A percentile compares a stretch with the other conserved stretches of the same genome.
Evolutionary conservation across 1,140 invertebrate genomes (phyloP).

Genomic region (Pogonomyrmex barbatus): DNA sequence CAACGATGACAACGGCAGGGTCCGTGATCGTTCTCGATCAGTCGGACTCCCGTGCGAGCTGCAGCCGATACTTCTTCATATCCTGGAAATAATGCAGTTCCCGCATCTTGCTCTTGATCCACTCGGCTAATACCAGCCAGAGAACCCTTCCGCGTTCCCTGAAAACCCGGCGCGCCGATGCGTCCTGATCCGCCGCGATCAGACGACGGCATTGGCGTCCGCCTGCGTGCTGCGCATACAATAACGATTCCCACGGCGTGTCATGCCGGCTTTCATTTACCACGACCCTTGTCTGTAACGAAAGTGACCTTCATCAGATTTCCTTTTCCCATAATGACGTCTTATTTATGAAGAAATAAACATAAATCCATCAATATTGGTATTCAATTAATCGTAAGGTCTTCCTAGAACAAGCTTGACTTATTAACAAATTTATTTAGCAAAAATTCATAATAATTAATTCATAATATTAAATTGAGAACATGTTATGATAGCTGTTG

Average conservation of each 20-base stretch:
- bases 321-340: not conserved
- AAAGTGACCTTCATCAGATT: not conserved
- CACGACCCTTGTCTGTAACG: slow-evolving; percentile 67
- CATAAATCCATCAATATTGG: not conserved
- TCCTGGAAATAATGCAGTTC: slow-evolving; percentile 61
- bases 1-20: slow-evolving; percentile 16
- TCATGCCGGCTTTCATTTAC: slow-evolving; percentile 69
- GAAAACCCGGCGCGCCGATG: slow-evolving; percentile 63
- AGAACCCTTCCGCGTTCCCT: slow-evolving; percentile 69
- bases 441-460: slow-evolving; percentile 13
- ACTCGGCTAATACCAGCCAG: slow-evolving; percentile 68
- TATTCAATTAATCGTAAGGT: not conserved
- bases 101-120: slow-evolving; percentile 68
- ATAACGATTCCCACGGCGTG: slow-evolving; percentile 74
- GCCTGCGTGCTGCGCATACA: slow-evolving; percentile 49
- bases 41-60: slow-evolving; percentile 13
- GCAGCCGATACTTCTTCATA: slow-evolving; percentile 31
- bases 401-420: not conserved
- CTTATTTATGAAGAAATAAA: not conserved
- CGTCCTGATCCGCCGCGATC: slow-evolving; percentile 69
- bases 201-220: slow-evolving; percentile 61
- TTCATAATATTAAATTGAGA: not conserved
- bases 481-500: not conserved
- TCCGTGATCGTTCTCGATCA: slow-evolving; percentile 14
- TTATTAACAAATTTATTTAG: not conserved